A percentile compares a stretch with the other conserved stretches of the same genome.
phyloP scores from a whole-genome alignment of 2,888 invertebrate species.

The Polietes domitor region DNA sequence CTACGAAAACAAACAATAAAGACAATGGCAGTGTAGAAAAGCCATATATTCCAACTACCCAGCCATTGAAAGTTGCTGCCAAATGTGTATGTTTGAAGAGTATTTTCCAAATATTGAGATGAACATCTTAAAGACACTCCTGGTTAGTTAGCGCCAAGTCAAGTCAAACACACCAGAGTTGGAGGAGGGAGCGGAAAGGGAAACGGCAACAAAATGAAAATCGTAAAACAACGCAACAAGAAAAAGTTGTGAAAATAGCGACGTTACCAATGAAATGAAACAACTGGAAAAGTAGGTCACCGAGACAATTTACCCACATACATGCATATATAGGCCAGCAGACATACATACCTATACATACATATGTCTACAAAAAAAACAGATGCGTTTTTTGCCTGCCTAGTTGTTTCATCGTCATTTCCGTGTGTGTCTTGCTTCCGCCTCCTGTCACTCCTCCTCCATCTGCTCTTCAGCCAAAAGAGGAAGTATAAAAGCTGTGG shows the following conservation, averaged over 20 bases:
- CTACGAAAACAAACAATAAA: too few species aligned
- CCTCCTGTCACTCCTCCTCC: neutral
- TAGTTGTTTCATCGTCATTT: neutral
- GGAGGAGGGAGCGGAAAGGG: neutral
- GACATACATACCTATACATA: too few species aligned
- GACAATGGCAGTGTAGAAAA: too few species aligned
- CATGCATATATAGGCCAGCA: neutral
- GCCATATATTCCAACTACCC: too few species aligned
- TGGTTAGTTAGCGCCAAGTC: neutral
- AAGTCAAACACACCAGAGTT: too few species aligned
- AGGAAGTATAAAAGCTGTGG: too few species aligned
- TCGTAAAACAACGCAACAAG: neutral
- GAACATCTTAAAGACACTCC: neutral
- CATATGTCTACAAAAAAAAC: neutral
- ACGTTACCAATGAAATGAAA: neutral
- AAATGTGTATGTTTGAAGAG: neutral
- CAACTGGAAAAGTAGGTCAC: conserved; percentile 1
- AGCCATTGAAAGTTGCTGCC: neutral
- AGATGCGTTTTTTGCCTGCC: neutral
- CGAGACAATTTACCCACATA: neutral
- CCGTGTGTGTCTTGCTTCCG: neutral
- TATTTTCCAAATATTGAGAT: neutral
- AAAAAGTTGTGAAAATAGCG: neutral
- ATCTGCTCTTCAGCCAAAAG: too few species aligned
- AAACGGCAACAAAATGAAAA: neutral